Conservation (phyloP, 2,888 invertebrate species). For the Melitaea athalia region DNA sequence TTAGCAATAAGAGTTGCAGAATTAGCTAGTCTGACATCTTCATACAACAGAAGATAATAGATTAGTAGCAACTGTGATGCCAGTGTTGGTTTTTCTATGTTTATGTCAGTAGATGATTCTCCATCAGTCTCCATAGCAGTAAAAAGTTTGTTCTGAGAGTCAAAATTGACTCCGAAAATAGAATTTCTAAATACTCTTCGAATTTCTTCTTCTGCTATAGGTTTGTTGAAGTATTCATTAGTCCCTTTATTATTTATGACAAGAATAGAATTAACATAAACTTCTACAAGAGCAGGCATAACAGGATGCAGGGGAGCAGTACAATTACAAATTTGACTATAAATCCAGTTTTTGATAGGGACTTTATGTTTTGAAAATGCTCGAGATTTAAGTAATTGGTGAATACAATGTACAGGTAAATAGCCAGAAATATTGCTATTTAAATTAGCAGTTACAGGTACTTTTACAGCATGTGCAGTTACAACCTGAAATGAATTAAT, state of each 20-base stretch:
- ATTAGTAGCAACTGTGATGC: slow-evolving; percentile 94
- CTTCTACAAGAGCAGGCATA: slow-evolving; percentile 95
- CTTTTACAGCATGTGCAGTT: slow-evolving; percentile 96
- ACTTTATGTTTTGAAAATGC: slow-evolving; percentile 98
- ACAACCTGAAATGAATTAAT: slow-evolving; percentile 84
- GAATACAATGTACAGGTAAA: slow-evolving; percentile 97
- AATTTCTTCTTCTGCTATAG: slow-evolving; percentile 95
- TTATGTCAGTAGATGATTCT: slow-evolving; percentile 76
- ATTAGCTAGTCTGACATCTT: slow-evolving; percentile 92
- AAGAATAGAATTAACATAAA: slow-evolving; percentile 96
- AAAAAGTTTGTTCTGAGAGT: slow-evolving; percentile 79
- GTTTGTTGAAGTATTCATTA: slow-evolving; percentile 93
- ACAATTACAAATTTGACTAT: slow-evolving; percentile 94
- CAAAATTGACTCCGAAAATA: slow-evolving; percentile 88
- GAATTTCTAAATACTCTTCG: slow-evolving; percentile 90
- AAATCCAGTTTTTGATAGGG: slow-evolving; percentile 98
- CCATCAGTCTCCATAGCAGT: slow-evolving; percentile 81
- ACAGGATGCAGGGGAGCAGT: slow-evolving; percentile 96
- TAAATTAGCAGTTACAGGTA: slow-evolving; percentile 94
- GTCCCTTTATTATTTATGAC: slow-evolving; percentile 85
- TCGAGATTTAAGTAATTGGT: slow-evolving; percentile 95
- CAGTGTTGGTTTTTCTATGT: slow-evolving; percentile 85
- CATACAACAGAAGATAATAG: slow-evolving; percentile 95
- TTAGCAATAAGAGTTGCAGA: slow-evolving; percentile 85
- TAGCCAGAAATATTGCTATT: slow-evolving; percentile 95